Evolutionary conservation across 2,888 invertebrate genomes (phyloP).

Genomic region (Stomorhina lunata): DNA sequence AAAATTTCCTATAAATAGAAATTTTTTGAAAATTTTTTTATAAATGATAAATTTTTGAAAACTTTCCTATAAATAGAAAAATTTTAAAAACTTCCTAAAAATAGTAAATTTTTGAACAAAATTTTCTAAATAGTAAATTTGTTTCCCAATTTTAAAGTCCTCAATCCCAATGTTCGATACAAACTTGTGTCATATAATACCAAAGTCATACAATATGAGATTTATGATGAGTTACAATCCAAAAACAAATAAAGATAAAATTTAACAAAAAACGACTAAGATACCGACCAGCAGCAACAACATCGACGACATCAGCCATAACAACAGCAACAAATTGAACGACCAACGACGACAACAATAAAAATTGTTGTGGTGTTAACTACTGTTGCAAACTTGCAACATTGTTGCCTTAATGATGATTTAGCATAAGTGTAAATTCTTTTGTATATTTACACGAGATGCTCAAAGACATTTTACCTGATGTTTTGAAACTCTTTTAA

Average conservation of each 20-base stretch:
- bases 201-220: slow-evolving; percentile 35
- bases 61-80: no score
- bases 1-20: no score
- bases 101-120: no score
- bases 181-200: no score
- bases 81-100: no score
- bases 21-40: no score
- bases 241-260: slow-evolving; percentile 38
- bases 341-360: neutral
- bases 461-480: no score
- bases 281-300: neutral
- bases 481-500: no score
- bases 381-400: slow-evolving; percentile 56
- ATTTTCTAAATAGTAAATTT: no score
- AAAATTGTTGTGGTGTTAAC: slow-evolving; percentile 19
- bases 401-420: slow-evolving; percentile 45
- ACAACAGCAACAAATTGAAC: neutral
- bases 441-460: neutral
- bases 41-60: no score
- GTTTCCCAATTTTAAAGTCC: no score
- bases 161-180: no score
- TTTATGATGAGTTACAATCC: slow-evolving; percentile 58
- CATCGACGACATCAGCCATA: neutral
- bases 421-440: neutral
- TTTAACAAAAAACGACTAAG: neutral